These are phyloP conservation scores for Odocoileus virginianus DNA, from an alignment of 2,113 vertebrate genomes.

Conservation along the genomic window DNA sequence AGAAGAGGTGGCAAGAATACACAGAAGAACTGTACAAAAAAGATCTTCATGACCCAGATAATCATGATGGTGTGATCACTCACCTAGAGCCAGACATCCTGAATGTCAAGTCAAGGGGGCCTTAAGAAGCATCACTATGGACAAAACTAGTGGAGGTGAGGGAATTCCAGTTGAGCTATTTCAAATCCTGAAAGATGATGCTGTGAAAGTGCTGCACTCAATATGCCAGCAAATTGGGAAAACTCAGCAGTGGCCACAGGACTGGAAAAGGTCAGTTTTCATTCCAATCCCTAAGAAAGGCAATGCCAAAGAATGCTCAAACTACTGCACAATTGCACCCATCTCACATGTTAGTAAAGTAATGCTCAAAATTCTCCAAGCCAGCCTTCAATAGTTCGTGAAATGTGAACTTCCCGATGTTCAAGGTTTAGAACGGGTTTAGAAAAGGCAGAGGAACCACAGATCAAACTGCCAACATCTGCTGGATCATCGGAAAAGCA, in stretches of 20 bases:
- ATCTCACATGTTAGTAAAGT: background rate
- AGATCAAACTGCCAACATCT: background rate
- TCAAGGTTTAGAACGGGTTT: background rate
- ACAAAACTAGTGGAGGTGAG: background rate
- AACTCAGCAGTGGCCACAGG: background rate
- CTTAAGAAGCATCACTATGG: background rate
- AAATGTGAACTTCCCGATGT: background rate
- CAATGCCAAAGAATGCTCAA: background rate
- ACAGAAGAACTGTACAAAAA: background rate
- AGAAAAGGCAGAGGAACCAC: background rate
- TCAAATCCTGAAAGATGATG: background rate
- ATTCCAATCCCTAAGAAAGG: background rate
- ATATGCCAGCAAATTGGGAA: background rate
- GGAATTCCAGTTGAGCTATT: background rate
- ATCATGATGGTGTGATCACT: background rate
- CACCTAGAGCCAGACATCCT: background rate
- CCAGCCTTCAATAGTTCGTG: accelerated
- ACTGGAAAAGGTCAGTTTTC: background rate
- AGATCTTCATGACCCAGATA: background rate
- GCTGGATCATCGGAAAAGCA: background rate
- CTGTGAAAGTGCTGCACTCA: background rate
- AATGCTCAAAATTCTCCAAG: background rate
- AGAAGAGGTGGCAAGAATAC: background rate
- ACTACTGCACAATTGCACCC: background rate
- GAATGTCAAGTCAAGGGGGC: background rate